Evolutionary conservation across 2,888 invertebrate species (phyloP), one percentile per base, ranked within the genome.

Genomic region (Mayetiola destructor): DNA sequence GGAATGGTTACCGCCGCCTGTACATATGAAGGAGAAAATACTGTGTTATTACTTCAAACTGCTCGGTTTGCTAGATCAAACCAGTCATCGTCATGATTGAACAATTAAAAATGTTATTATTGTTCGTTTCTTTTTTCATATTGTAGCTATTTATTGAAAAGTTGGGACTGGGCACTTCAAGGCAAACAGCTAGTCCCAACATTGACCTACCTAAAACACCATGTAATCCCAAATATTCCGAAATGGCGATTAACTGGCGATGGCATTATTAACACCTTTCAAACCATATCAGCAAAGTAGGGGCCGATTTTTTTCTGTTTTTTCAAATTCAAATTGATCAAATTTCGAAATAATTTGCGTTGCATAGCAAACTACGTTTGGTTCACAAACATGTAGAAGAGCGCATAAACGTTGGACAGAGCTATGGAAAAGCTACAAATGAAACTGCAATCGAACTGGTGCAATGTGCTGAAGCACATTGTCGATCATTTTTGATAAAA

Each of bases 11-110:
- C 90, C 0, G 93, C 94, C 52, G 86, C 88, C 58, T 88, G 88
- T 69, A 96, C 95, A 1, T 96, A 95, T 68, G 95, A 96, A 75
- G 96, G 96, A 1, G 96, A 96, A 76, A 95, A 96, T 71, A 94
- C 94, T 0, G 95, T 96, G 20, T 77, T 96, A 69, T 75, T 88
- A 59, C 75, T 96, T 57, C 96, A 96, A 75, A 89, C 91, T 0
- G 92, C 94, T 3, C 77, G 85, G 77, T 77, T 59, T n/a, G n/a
- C n/a, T n/a, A n/a, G 6, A 8, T n/a, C n/a, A n/a, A n/a, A n/a
- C n/a, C n/a, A n/a, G n/a, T n/a, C n/a, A n/a, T n/a, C n/a, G n/a
- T n/a, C n/a, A n/a, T n/a, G n/a, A n/a, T n/a, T n/a, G n/a, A n/a
- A n/a, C n/a, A n/a, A n/a, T n/a, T n/a, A n/a, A n/a, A n/a, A n/a